These are phyloP conservation scores for Microtus oregoni DNA, from an alignment of 2,113 vertebrate genomes.

Conservation along the genomic window DNA sequence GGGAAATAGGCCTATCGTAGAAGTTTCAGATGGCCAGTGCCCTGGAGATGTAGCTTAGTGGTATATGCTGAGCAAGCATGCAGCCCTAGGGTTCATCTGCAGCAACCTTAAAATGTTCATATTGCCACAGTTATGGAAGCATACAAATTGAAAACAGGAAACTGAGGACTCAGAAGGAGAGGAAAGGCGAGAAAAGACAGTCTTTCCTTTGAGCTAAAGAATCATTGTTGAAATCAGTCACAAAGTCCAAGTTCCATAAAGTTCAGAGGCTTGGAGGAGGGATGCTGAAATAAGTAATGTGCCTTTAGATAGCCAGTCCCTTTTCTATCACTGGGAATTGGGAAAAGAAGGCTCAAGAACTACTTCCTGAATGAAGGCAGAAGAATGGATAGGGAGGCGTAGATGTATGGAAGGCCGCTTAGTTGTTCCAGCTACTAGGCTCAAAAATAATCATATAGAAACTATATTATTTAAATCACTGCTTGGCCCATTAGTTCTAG, in stretches of 20 bases:
- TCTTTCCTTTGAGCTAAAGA: neutral
- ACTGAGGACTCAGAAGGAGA: neutral
- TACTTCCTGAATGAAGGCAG: too few relatives aligned
- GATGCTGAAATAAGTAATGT: neutral
- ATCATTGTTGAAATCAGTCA: neutral
- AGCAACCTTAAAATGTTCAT: neutral
- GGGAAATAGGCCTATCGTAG: neutral
- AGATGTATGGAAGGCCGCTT: too few relatives aligned
- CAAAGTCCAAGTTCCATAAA: neutral
- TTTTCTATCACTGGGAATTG: neutral
- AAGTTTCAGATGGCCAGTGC: neutral
- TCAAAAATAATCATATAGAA: too few relatives aligned
- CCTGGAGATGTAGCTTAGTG: neutral
- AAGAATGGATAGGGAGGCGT: too few relatives aligned
- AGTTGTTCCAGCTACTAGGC: too few relatives aligned
- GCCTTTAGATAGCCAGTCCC: neutral
- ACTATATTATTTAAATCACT: too few relatives aligned
- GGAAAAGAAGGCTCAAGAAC: neutral
- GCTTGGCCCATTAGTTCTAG: too few relatives aligned
- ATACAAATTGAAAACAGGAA: neutral
- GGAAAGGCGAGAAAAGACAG: neutral
- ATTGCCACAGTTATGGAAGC: slow-evolving; percentile 23
- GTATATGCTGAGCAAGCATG: neutral
- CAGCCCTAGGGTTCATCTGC: neutral
- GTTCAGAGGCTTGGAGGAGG: neutral